A percentile compares a stretch with the other conserved stretches of the same genome.
These are phyloP conservation scores for Xanthorhoe designata DNA, from an alignment of 2,888 invertebrate genomes.

Conservation along the genomic window DNA sequence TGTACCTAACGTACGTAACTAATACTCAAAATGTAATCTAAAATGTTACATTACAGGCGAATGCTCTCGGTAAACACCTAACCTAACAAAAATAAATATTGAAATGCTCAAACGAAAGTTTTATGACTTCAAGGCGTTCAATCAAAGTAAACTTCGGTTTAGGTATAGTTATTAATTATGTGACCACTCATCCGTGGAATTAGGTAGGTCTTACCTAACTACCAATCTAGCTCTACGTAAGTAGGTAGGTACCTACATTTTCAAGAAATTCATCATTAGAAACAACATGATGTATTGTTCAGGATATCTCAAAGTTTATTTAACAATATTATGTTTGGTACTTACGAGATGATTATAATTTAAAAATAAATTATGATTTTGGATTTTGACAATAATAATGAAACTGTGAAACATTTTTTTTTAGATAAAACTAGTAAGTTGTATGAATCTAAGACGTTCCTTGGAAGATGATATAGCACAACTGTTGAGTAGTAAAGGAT, in stretches of 20 bases:
- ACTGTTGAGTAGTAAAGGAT: slow-evolving; percentile 63
- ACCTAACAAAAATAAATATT: too few species aligned
- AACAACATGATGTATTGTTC: slow-evolving; percentile 20
- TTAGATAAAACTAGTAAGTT: slow-evolving; percentile 18
- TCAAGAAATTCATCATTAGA: not conserved
- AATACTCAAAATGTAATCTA: too few species aligned
- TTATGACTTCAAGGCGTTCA: too few species aligned
- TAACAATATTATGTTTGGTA: slow-evolving; percentile 28
- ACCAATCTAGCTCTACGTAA: not conserved
- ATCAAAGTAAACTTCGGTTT: too few species aligned
- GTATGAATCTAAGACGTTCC: slow-evolving; percentile 16
- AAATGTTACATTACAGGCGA: too few species aligned
- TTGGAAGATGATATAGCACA: slow-evolving; percentile 62
- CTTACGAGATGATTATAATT: slow-evolving; percentile 9
- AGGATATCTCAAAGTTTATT: slow-evolving; percentile 16
- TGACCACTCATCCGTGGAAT: slow-evolving; percentile 64
- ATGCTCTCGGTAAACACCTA: too few species aligned
- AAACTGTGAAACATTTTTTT: not conserved
- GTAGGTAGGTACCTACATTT: not conserved
- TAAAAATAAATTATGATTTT: too few species aligned
- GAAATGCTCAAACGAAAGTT: too few species aligned
- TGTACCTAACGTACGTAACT: too few species aligned
- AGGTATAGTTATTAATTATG: slow-evolving; percentile 33
- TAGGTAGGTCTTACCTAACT: slow-evolving; percentile 43
- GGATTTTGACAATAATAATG: not conserved